phyloP scores from a whole-genome alignment of 2,113 vertebrate species.

The Spilogale gracilis region DNA sequence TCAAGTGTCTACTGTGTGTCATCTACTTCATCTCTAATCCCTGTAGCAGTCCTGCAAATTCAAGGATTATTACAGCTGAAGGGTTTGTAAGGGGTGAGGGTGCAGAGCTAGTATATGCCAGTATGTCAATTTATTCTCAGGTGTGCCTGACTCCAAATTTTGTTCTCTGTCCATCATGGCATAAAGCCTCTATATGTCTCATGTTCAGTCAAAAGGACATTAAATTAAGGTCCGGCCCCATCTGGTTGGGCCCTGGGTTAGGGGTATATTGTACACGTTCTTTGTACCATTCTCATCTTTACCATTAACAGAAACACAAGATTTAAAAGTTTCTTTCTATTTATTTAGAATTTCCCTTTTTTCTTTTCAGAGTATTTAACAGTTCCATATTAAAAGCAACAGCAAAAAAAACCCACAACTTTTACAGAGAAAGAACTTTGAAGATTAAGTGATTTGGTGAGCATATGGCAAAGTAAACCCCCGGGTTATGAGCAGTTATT shows the following conservation, averaged over 20 bases:
- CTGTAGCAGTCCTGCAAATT: not conserved
- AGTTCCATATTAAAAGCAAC: not conserved
- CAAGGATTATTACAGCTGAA: not conserved
- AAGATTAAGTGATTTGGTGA: constrained; percentile 23
- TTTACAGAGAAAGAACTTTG: not conserved
- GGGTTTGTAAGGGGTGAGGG: not conserved
- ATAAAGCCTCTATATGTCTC: not conserved
- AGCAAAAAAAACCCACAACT: not conserved
- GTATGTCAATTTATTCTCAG: not conserved
- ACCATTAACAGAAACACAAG: not conserved
- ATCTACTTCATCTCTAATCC: not conserved
- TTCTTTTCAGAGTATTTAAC: constrained; percentile 10
- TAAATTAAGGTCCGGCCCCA: not conserved
- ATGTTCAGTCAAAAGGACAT: not conserved
- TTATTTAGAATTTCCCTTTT: not conserved
- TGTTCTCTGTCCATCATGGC: not conserved
- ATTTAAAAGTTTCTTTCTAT: not conserved
- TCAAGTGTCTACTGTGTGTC: not conserved
- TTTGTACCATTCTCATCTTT: not conserved
- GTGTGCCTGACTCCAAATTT: not conserved
- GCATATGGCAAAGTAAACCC: not conserved
- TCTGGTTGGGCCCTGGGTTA: not conserved
- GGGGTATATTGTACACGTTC: not conserved
- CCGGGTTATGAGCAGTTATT: constrained; percentile 1
- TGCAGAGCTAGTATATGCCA: not conserved